Evolutionary conservation across 2,888 invertebrate genomes (phyloP).

Genomic region (Erebia epiphron): DNA sequence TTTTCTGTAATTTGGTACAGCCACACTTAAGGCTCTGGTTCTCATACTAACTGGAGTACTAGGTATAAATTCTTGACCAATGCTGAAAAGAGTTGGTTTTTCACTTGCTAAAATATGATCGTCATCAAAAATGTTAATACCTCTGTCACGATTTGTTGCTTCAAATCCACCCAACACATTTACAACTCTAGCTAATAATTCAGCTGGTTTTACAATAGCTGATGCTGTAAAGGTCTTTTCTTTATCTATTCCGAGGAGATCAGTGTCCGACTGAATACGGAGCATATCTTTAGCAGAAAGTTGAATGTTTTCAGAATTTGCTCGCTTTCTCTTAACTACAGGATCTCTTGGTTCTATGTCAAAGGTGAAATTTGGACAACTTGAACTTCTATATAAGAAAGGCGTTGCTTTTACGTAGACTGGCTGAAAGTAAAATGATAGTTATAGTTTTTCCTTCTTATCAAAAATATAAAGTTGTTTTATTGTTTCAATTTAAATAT

Average conservation of each 20-base stretch:
- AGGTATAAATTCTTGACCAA: slow-evolving; percentile 72
- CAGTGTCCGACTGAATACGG: slow-evolving; percentile 90
- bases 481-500: background rate
- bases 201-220: slow-evolving; percentile 88
- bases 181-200: slow-evolving; percentile 89
- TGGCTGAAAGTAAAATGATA: slow-evolving; percentile 78
- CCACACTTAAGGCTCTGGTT: slow-evolving; percentile 85
- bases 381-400: slow-evolving; percentile 81
- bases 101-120: slow-evolving; percentile 89
- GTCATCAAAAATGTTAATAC: slow-evolving; percentile 88
- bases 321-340: slow-evolving; percentile 80
- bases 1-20: slow-evolving; percentile 73
- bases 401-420: slow-evolving; percentile 86
- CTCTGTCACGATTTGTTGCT: slow-evolving; percentile 74
- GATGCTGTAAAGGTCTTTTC: slow-evolving; percentile 89
- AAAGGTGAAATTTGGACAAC: slow-evolving; percentile 89
- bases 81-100: slow-evolving; percentile 80
- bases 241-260: slow-evolving; percentile 89
- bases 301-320: slow-evolving; percentile 86
- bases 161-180: slow-evolving; percentile 87
- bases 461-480: background rate
- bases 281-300: slow-evolving; percentile 75
- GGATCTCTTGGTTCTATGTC: slow-evolving; percentile 80
- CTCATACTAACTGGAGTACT: slow-evolving; percentile 64
- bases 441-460: background rate